Conservation (phyloP, 2,888 invertebrate genomes). For the Phalangium opilio region DNA sequence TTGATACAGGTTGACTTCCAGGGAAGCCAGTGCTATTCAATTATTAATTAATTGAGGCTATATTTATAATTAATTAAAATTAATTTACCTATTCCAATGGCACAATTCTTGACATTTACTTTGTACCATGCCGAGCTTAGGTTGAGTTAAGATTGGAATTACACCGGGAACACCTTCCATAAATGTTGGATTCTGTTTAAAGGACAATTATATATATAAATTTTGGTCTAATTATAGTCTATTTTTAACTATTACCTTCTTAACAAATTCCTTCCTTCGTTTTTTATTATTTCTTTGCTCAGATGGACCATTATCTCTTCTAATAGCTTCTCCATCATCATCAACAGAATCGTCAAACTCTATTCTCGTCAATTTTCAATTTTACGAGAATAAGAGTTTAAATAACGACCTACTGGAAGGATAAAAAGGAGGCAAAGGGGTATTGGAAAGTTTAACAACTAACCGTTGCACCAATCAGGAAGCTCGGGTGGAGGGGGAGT, state of each 20-base stretch:
- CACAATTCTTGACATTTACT: slow-evolving; percentile 61
- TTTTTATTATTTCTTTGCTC: slow-evolving; percentile 5
- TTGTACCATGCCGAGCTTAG: slow-evolving; percentile 49
- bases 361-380: slow-evolving; percentile 22
- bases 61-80: too few species aligned
- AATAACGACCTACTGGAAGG: slow-evolving; percentile 20
- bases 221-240: neutral
- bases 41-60: too few species aligned
- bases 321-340: slow-evolving; percentile 30
- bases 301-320: neutral
- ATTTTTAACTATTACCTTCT: slow-evolving; percentile 5
- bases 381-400: too few species aligned
- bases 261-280: slow-evolving; percentile 12
- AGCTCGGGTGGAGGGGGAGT: slow-evolving; percentile 51
- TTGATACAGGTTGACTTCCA: slow-evolving; percentile 92
- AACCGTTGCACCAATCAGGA: slow-evolving; percentile 79
- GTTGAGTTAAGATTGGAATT: slow-evolving; percentile 46
- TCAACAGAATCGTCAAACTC: slow-evolving; percentile 23
- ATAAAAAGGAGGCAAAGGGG: slow-evolving; percentile 18
- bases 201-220: neutral
- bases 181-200: slow-evolving; percentile 38
- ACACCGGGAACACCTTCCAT: slow-evolving; percentile 79
- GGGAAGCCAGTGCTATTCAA: slow-evolving; percentile 58
- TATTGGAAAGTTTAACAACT: slow-evolving; percentile 21
- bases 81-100: slow-evolving; percentile 46